These are phyloP conservation scores for Ormyrus rosae DNA, from an alignment of 2,888 invertebrate species.

Conservation along the genomic window DNA sequence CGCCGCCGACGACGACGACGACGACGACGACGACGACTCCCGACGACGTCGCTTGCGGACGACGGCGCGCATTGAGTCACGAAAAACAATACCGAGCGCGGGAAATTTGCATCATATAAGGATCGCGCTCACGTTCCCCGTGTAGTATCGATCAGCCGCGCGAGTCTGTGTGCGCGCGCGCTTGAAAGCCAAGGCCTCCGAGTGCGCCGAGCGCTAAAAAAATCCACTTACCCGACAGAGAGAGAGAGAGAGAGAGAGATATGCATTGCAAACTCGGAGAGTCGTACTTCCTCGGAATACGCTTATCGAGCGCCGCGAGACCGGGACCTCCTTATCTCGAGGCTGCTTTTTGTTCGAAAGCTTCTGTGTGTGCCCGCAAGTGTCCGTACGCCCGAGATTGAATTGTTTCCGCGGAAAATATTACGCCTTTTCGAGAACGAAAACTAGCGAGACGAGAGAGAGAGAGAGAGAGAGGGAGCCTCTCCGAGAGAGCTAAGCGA, in stretches of 20 bases:
- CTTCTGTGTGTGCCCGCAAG: constrained; percentile 8
- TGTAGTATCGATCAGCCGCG: constrained; percentile 42
- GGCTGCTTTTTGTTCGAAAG: constrained; percentile 4
- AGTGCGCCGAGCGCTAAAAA: neutral
- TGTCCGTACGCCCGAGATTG: constrained; percentile 20
- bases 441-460: too few relatives aligned
- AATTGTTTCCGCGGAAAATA: constrained; percentile 41
- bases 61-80: constrained; percentile 38
- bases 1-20: neutral
- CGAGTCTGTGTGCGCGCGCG: neutral
- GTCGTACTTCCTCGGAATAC: constrained; percentile 36
- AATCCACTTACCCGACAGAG: neutral
- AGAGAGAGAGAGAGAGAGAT: constrained; percentile 6
- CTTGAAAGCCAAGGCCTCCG: constrained; percentile 36
- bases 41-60: constrained; percentile 11
- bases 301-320: constrained; percentile 18
- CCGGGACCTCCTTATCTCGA: constrained; percentile 14
- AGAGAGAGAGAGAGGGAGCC: too few relatives aligned
- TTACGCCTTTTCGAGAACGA: neutral
- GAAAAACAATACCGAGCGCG: constrained; percentile 43
- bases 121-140: constrained; percentile 60
- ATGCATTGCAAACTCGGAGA: constrained; percentile 1
- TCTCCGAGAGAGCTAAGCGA: neutral
- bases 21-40: neutral
- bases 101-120: constrained; percentile 67